Evolutionary conservation across 2,888 invertebrate species (phyloP), one percentile per base, ranked within the genome.

Genomic region (Macrophya annulata): DNA sequence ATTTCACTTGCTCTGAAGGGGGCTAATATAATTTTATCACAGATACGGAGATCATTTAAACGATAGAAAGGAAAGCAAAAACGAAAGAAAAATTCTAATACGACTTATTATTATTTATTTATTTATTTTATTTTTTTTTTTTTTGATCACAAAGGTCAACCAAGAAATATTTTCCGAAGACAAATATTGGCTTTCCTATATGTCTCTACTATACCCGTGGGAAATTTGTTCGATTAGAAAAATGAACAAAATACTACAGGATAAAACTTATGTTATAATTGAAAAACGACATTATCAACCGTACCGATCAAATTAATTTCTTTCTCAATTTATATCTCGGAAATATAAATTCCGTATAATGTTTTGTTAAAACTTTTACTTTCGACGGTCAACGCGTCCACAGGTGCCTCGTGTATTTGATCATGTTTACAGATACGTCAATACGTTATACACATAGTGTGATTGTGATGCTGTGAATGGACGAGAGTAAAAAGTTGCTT

Each of bases 391-490:
- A 37, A 62, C 62, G 37, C 68, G 25, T 68, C 68, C 17, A 68
- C 68, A 68, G 68, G 68, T 68, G 68, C 68, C 31, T 68, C 68
- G 68, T 37, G 37, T 37, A 37, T 68, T 15, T 17, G 68, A 68
- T 68, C 68, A 68, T 37, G 37, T 68, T 17, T 68, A 37, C 68
- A 68, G 37, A 68, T 68, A 68, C 37, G 25, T 68, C 31, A 21
- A 68, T 68, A 15, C 17, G 3, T 31, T 31, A 68, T 37, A 17
- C 37, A 12, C 25, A 17, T 37, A 55, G n/a, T n/a, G 25, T 68
- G 37, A 68, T 2, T 37, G 68, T 68, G 68, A 25, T 37, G 37
- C 68, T 31, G 31, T 17, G 17, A 43, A 55, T 77, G 55, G 10
- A 77, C 15, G 15, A 48, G 31, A 25, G 25, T 31, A 51, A 51